Conservation (phyloP, 1,140 invertebrate species). For the Tenebrio molitor region DNA sequence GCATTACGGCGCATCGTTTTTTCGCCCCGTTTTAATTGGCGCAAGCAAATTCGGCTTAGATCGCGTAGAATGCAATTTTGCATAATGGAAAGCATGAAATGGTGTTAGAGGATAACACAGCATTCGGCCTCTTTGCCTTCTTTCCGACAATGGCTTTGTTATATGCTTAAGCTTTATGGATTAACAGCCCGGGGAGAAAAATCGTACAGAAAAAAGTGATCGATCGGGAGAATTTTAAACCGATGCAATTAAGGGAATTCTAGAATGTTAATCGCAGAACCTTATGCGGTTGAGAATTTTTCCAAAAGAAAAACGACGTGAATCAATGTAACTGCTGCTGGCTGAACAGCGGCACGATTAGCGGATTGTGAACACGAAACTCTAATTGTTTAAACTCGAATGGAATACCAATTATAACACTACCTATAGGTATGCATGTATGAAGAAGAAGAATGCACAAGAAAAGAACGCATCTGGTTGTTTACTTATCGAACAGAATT, state of each 20-base stretch:
- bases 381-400: constrained; percentile 1
- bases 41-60: constrained; percentile 28
- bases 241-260: constrained; percentile 5
- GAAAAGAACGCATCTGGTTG: too few relatives aligned
- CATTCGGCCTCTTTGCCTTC: background rate
- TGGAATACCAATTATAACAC: background rate
- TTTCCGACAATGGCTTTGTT: background rate
- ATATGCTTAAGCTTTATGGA: too few relatives aligned
- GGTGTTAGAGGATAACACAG: background rate
- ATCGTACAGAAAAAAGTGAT: too few relatives aligned
- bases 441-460: too few relatives aligned
- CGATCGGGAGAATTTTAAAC: background rate
- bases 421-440: too few relatives aligned
- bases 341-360: too few relatives aligned
- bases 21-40: constrained; percentile 7
- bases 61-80: constrained; percentile 21
- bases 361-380: too few relatives aligned
- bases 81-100: constrained; percentile 34
- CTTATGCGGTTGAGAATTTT: constrained; percentile 21
- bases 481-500: too few relatives aligned
- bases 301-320: constrained; percentile 11
- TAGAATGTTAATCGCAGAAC: constrained; percentile 13
- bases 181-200: too few relatives aligned
- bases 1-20: background rate
- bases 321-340: background rate